Conservation (phyloP, 2,113 vertebrate species). For the Mugil cephalus region DNA sequence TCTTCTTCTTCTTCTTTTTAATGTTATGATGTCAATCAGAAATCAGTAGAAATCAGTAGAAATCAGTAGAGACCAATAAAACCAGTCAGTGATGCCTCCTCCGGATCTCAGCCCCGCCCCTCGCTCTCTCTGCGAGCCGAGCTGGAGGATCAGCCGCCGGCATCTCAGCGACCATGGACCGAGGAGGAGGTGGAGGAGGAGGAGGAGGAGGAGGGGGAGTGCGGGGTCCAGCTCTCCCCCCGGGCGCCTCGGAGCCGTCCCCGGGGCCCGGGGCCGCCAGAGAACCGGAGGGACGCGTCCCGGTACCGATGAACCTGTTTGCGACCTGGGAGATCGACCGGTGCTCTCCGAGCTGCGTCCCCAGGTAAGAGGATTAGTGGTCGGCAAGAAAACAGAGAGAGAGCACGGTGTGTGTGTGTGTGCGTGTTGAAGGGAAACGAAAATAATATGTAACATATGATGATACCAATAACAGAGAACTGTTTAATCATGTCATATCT, state of each 20-base stretch:
- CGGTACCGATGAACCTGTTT: constrained; percentile 84
- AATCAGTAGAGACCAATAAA: too few species aligned
- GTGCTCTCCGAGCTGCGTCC: constrained; percentile 82
- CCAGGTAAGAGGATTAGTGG: constrained; percentile 66
- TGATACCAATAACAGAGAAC: too few species aligned
- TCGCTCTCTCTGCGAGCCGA: background rate
- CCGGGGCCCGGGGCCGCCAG: constrained; percentile 36
- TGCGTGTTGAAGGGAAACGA: background rate
- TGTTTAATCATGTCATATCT: too few species aligned
- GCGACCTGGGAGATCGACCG: constrained; percentile 83
- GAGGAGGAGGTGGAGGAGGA: constrained; percentile 68
- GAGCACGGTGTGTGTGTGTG: background rate
- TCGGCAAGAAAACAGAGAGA: background rate
- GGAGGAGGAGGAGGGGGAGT: constrained; percentile 63
- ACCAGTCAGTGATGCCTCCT: background rate
- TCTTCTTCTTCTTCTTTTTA: too few species aligned
- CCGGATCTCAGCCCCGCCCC: constrained; percentile 5
- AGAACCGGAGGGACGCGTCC: constrained; percentile 36
- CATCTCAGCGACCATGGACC: constrained; percentile 54
- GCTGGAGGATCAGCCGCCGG: background rate
- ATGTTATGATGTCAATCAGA: too few species aligned
- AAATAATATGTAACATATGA: too few species aligned
- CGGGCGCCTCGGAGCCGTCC: background rate
- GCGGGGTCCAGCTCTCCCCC: constrained; percentile 60
- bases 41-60: too few species aligned